phyloP scores from a whole-genome alignment of 2,888 invertebrate species.

The Athalia rosae region DNA sequence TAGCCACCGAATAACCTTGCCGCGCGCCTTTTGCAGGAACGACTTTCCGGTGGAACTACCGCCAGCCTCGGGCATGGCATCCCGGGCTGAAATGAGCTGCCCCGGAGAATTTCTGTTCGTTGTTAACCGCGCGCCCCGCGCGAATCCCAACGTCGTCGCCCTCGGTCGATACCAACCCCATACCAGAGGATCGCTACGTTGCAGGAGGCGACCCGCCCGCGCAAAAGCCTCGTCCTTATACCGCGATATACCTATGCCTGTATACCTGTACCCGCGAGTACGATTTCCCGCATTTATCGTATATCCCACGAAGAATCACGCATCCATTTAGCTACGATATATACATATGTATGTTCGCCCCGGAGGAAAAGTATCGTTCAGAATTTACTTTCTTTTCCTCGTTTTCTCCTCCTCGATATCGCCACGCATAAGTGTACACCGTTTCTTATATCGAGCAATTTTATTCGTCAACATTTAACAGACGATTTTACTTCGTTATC shows the following conservation, averaged over 20 bases:
- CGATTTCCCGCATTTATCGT: neutral
- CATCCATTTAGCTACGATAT: too few relatives aligned
- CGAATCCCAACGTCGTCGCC: conserved; percentile 41
- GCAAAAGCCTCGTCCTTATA: neutral
- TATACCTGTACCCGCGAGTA: neutral
- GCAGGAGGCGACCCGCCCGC: conserved; percentile 12
- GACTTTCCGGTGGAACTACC: conserved; percentile 69
- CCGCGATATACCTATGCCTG: neutral
- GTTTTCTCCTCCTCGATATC: too few relatives aligned
- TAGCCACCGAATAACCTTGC: conserved; percentile 74
- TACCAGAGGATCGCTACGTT: conserved; percentile 38
- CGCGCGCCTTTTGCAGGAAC: conserved; percentile 73
- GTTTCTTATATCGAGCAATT: too few relatives aligned
- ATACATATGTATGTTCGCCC: too few relatives aligned
- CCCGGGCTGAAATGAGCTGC: conserved; percentile 67
- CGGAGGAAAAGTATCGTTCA: too few relatives aligned
- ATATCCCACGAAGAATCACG: too few relatives aligned
- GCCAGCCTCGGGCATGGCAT: conserved; percentile 70
- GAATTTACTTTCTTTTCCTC: too few relatives aligned
- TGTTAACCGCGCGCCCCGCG: conserved; percentile 38
- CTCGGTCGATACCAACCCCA: conserved; percentile 67
- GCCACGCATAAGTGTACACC: too few relatives aligned
- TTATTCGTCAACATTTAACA: too few relatives aligned
- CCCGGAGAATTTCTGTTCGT: conserved; percentile 47
- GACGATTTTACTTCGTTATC: too few relatives aligned